These are phyloP conservation scores for Coremacera marginata DNA, from an alignment of 2,888 invertebrate genomes.

Conservation along the genomic window DNA sequence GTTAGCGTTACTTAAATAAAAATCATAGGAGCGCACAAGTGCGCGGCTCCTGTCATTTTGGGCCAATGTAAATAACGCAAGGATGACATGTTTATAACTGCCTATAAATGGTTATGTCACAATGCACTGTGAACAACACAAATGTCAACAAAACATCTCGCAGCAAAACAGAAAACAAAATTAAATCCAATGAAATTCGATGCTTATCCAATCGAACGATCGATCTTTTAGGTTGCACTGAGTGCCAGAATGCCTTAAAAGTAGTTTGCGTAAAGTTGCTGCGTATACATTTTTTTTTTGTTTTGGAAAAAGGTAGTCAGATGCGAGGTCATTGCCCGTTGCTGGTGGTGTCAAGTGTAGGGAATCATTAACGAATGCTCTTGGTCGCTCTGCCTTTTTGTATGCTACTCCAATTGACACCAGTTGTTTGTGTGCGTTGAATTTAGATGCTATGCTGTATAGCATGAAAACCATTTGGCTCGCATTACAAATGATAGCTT, in stretches of 20 bases:
- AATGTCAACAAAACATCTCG: neutral
- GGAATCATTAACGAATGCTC: neutral
- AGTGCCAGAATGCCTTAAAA: no score
- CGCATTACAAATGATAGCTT: neutral
- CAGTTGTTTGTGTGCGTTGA: neutral
- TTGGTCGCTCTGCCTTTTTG: neutral
- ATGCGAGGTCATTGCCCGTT: conserved; percentile 20
- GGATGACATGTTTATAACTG: no score
- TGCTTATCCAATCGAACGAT: neutral
- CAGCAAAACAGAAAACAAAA: neutral
- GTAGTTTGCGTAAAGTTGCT: neutral
- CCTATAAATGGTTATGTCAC: neutral
- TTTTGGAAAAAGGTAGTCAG: neutral
- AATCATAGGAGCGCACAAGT: neutral
- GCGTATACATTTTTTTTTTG: neutral
- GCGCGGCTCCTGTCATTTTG: neutral
- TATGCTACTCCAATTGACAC: neutral
- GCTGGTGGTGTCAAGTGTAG: conserved; percentile 5
- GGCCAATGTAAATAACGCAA: no score
- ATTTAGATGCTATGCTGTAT: neutral
- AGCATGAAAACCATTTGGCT: neutral
- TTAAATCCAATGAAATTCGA: neutral
- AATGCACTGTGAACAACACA: neutral
- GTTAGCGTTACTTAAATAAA: neutral
- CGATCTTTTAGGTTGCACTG: neutral